A percentile compares a stretch with the other conserved stretches of the same genome.
Conservation (phyloP, 2,113 vertebrate species). For the Eonycteris spelaea region DNA sequence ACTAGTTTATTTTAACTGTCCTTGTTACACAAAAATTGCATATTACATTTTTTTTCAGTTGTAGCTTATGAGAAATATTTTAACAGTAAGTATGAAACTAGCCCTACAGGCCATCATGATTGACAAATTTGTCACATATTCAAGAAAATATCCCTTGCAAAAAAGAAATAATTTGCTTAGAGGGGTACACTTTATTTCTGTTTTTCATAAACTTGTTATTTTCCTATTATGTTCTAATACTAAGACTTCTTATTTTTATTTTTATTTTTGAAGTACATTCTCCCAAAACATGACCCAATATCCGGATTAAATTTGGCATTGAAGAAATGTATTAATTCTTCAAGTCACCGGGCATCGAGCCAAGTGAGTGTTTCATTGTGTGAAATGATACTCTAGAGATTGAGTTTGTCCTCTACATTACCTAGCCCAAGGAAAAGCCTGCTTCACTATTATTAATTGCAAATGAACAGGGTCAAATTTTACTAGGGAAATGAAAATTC, state of each 20-base stretch:
- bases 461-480: neutral
- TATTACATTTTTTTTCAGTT: neutral
- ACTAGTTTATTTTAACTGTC: neutral
- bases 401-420: neutral
- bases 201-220: neutral
- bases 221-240: neutral
- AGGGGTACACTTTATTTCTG: neutral
- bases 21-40: neutral
- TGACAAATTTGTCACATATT: slow-evolving; percentile 22
- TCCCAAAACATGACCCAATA: neutral
- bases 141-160: neutral
- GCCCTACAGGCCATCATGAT: neutral
- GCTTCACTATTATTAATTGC: neutral
- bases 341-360: neutral
- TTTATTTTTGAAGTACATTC: neutral
- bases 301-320: neutral
- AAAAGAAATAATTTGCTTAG: neutral
- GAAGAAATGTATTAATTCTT: slow-evolving; percentile 19
- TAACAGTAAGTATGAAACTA: neutral
- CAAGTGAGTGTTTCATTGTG: neutral
- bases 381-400: neutral
- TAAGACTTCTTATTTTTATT: neutral
- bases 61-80: neutral
- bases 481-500: neutral
- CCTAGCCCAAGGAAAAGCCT: neutral